These are phyloP conservation scores for Electrona antarctica DNA, from an alignment of 2,113 vertebrate species.

Conservation along the genomic window DNA sequence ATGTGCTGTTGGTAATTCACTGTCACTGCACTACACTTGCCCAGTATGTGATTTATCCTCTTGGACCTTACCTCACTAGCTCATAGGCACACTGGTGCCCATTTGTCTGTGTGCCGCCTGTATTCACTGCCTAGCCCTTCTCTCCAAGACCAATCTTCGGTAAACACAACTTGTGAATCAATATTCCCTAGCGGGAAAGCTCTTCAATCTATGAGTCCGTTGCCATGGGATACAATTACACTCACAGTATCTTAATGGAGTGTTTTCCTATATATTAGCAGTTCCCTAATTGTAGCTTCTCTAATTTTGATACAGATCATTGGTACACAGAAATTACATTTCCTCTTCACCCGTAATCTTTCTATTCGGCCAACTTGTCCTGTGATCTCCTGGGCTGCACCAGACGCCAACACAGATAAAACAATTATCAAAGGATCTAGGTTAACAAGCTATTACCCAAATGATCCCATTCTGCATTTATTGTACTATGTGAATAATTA, in stretches of 20 bases:
- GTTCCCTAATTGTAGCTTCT: neutral
- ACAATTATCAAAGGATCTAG: slow-evolving; percentile 3
- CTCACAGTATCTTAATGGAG: neutral
- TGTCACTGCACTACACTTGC: slow-evolving; percentile 30
- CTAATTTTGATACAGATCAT: neutral
- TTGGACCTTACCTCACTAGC: slow-evolving; percentile 3
- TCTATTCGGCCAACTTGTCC: neutral
- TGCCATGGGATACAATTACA: neutral
- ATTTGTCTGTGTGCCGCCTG: slow-evolving; percentile 27
- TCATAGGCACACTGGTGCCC: slow-evolving; percentile 7
- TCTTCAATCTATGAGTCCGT: slow-evolving; percentile 17
- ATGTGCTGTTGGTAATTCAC: slow-evolving; percentile 32
- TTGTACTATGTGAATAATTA: neutral
- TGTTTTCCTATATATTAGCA: neutral
- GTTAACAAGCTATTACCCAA: neutral
- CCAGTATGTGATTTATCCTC: slow-evolving; percentile 21
- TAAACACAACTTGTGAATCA: neutral
- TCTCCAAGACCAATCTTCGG: neutral
- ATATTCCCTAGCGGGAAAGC: neutral
- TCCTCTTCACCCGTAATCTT: slow-evolving; percentile 1
- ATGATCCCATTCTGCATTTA: neutral
- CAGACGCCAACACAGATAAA: too few relatives aligned
- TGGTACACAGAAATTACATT: neutral
- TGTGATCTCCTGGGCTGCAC: too few relatives aligned
- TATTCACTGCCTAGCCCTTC: neutral